Evolutionary conservation across 1,140 invertebrate species (phyloP).

Genomic region (Anthonomus grandis): DNA sequence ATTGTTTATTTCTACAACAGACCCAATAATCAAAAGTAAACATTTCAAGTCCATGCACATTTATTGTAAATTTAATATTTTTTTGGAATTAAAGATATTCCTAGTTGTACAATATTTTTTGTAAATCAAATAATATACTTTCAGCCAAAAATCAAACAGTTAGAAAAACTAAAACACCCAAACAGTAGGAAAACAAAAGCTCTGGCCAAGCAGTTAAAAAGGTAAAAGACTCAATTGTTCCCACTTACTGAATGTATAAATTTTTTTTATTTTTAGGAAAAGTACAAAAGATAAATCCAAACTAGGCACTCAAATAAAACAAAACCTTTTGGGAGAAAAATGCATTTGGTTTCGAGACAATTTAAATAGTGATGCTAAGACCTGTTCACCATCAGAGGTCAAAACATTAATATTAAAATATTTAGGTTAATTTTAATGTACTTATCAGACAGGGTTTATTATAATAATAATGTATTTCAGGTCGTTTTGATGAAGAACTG

Average conservation of each 20-base stretch:
- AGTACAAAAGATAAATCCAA: slow-evolving; percentile 63
- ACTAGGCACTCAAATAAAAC: slow-evolving; percentile 61
- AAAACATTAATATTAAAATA: slow-evolving; percentile 58
- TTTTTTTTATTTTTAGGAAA: slow-evolving; percentile 44
- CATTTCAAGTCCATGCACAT: too few species aligned
- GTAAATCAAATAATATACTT: too few species aligned
- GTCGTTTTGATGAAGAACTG: slow-evolving; percentile 71
- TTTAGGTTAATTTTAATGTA: slow-evolving; percentile 18
- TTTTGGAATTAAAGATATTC: too few species aligned
- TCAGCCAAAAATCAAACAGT: slow-evolving; percentile 47
- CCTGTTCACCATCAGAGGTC: slow-evolving; percentile 57
- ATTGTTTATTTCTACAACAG: too few species aligned
- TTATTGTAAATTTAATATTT: too few species aligned
- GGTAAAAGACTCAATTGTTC: slow-evolving; percentile 37
- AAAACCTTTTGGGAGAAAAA: slow-evolving; percentile 69
- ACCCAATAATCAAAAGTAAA: too few species aligned
- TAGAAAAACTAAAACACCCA: slow-evolving; percentile 68
- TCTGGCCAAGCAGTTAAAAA: slow-evolving; percentile 63
- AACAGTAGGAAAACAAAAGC: slow-evolving; percentile 73
- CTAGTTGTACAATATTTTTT: too few species aligned
- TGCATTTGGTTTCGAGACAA: slow-evolving; percentile 66
- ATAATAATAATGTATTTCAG: slow-evolving; percentile 39
- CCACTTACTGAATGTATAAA: background rate
- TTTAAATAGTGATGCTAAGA: slow-evolving; percentile 53
- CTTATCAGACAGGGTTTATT: too few species aligned